These are phyloP conservation scores for Actenoides lindsayi DNA, from an alignment of 2,113 vertebrate genomes.

Conservation along the genomic window DNA sequence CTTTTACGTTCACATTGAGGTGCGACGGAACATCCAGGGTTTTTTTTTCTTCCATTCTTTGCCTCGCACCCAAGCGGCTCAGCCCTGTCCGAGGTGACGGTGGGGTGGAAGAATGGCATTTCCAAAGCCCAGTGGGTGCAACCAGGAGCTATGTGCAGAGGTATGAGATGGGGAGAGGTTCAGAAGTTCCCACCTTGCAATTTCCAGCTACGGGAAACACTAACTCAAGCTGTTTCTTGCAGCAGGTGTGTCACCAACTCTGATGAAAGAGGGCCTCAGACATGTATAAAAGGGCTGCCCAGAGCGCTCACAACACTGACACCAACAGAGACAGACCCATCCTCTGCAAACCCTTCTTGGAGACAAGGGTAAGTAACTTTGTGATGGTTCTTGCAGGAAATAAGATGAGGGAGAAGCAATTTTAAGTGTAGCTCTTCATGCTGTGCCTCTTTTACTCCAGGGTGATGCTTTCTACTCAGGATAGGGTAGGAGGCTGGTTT, in stretches of 20 bases:
- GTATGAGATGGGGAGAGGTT: not conserved
- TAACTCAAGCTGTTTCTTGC: not conserved
- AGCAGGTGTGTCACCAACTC: not conserved
- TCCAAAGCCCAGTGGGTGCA: not conserved
- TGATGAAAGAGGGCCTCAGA: conserved; percentile 13
- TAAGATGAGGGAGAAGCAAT: not conserved
- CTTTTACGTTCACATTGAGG: accelerated
- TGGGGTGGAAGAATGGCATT: not conserved
- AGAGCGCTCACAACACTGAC: accelerated
- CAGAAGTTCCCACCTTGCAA: not conserved
- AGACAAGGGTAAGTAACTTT: not conserved
- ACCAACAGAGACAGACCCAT: not conserved
- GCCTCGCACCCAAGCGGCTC: not conserved
- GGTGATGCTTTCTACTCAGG: accelerated
- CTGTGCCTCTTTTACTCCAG: accelerated
- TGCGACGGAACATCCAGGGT: accelerated
- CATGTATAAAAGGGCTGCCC: not conserved
- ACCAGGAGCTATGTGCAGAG: not conserved
- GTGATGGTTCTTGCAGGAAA: accelerated
- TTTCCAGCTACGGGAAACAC: not conserved
- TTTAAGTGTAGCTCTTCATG: accelerated
- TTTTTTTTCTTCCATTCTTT: not conserved
- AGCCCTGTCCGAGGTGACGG: not conserved
- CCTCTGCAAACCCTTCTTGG: not conserved
- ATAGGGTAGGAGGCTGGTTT: not conserved